Evolutionary conservation across 2,113 vertebrate species (phyloP), one percentile per base, ranked within the genome.

Genomic region (Polypterus bichir): DNA sequence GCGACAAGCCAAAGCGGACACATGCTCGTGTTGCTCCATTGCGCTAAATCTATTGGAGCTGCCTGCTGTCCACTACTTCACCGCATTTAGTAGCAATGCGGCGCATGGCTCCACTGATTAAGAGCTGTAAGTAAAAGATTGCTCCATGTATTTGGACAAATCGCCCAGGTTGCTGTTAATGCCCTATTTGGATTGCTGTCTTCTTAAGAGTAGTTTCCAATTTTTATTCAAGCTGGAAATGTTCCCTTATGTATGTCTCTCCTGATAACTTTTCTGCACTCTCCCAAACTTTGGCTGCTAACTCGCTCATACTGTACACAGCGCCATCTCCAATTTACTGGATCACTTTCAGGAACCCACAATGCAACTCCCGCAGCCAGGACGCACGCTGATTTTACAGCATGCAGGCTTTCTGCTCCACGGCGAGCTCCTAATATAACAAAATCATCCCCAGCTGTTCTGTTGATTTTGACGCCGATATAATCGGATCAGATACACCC

Each of bases 241-340:
- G 68, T 69, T 27, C 9, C 51, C 64, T 54, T 59, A 59, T 64
- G 67, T 62, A 60, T 71, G 57, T 65, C 65, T 73, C 71, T 71
- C 65, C 79, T 59, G 77, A 78, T 74, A 83, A 83, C 80, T 84
- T 78, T 73, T 65, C 75, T 77, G 81, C 70, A 74, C 73, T 71
- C 76, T 68, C 73, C 27, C 77, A 77, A 86, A 87, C 75, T 81
- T 84, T 86, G 84, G 81, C 87, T 71, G 81, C 77, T 62, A 71
- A 68, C 72, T 81, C 75, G 64, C 75, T 72, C 66, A 57, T 76
- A 76, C 78, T 80, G 81, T 79, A 74, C 76, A 73, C 80, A 82
- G 83, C 83, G 82, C 79, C 85, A 81, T 85, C 83, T 77, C 80
- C 70, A 63, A 75, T 74, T 66, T 72, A 57, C 62, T 64, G 67